Evolutionary conservation across 2,797 vertebrate species (phyloP), one percentile per base, ranked within the genome.

Genomic region (Mormyrus proboscirostris): DNA sequence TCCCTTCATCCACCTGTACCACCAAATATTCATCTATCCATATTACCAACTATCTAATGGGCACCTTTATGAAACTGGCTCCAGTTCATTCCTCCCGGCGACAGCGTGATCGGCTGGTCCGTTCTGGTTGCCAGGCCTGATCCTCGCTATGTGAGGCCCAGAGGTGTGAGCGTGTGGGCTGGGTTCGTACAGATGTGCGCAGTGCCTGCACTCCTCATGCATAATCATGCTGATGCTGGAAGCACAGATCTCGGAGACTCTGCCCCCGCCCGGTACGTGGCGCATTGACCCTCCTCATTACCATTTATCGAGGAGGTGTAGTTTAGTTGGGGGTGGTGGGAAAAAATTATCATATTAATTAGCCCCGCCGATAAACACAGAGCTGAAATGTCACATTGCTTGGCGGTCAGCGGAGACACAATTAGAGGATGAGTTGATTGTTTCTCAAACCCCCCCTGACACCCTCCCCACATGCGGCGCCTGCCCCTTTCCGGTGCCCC

Each of bases 331-430:
- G 90, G 47, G 33, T 51, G 29, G 88, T 22, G n/a, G 29, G 12
- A 16, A 59, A 95, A 96, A 95, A 96, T 96, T 95, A 95, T 91
- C 95, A 95, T 96, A 95, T 95, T 96, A 96, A 96, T 96, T 95
- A 95, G 94, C 94, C 93, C 94, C 93, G 94, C 94, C 92, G 92
- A 93, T 93, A 94, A 95, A 94, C 94, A 95, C 92, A 93, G 93
- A 91, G 90, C 92, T 92, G 92, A 95, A 95, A 96, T 95, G 95
- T 95, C 95, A 95, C 92, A 92, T 91, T 90, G 90, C 92, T 94
- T 50, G 73, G 88, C 91, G 93, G 93, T 92, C 93, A 94, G 89
- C 92, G 93, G 94, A 95, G 94, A 95, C 94, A 94, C 93, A 95
- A 95, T 95, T 94, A 95, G 69, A 89, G 85, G 89, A 88, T 79